Conservation (phyloP, 2,113 vertebrate genomes). For the Antechinus stuartii region DNA sequence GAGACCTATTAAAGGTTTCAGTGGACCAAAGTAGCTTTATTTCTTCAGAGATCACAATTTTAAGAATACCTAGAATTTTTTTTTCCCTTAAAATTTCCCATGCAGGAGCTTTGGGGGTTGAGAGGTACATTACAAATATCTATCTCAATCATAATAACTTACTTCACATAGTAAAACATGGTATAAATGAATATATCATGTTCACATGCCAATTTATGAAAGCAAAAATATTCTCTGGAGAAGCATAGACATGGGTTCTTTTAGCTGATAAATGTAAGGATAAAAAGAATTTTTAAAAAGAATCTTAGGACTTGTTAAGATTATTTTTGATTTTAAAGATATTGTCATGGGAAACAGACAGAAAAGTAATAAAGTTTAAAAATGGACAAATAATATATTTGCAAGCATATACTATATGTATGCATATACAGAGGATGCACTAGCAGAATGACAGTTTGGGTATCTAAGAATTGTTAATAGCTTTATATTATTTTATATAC, state of each 20-base stretch:
- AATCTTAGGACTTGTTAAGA: constrained; percentile 25
- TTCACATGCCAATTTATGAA: background rate
- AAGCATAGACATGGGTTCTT: background rate
- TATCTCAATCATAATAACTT: background rate
- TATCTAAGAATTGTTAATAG: background rate
- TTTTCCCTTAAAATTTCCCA: background rate
- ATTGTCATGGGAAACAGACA: constrained; percentile 17
- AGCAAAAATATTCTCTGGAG: constrained; percentile 32
- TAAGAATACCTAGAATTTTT: background rate
- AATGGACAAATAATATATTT: background rate
- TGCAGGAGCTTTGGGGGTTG: background rate
- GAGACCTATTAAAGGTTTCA: background rate
- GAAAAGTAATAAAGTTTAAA: background rate
- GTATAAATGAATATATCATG: background rate
- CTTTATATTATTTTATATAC: background rate
- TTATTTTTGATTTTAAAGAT: background rate
- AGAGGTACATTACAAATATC: background rate
- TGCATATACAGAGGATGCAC: background rate
- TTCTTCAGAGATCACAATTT: constrained; percentile 35
- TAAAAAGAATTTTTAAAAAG: background rate
- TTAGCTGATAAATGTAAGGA: background rate
- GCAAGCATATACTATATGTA: background rate
- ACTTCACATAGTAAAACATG: constrained; percentile 53
- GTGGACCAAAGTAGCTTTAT: constrained; percentile 17
- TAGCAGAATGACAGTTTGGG: background rate